Evolutionary conservation across 2,113 vertebrate genomes (phyloP), one percentile per base, ranked within the genome.

Genomic region (Poeciliopsis retropinna): DNA sequence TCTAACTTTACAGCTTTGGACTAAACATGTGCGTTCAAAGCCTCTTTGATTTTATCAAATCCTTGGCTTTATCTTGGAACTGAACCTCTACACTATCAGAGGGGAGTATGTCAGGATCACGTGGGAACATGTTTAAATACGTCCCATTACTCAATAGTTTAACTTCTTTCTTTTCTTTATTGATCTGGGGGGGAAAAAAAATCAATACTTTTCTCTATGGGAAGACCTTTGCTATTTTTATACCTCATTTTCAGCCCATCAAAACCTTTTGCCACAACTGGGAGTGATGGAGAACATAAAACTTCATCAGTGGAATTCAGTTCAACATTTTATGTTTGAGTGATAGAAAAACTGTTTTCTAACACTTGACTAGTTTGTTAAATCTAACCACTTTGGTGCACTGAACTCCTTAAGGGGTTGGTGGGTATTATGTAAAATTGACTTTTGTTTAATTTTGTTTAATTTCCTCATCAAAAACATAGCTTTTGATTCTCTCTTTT

Each of bases 1-100:
- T 37, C 34, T 37, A 11, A 37, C 2, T 37, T 37, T 37, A 37
- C 34, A 37, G 34, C 34, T 2, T 37, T 37, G 34, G 34, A 37
- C 11, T 37, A 10, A 37, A 37, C 34, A 12, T 37, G 34, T 37
- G 34, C 34, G 2, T 37, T 37, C 34, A 61, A 63, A 65, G 34
- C 72, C 39, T 64, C 66, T 89, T 79, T 81, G 76, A 80, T 77
- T 64, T 66, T 12, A 79, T 54, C 17, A 72, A 79, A 74, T 25
- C 4, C 60, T 70, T 66, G 72, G n/a, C 37, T 39, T 28, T 54
- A 25, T 34, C 72, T 64, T 70, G 67, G 2, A 70, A 34, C 69
- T 79, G 57, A 71, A 63, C 72, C 30, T 54, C 51, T 8, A 25
- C 15, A 54, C 25, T 3, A 6, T 54, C 51, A 54, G n/a, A 70